Conservation (phyloP, 2,797 vertebrate species). For the Sebastes wilsoni region DNA sequence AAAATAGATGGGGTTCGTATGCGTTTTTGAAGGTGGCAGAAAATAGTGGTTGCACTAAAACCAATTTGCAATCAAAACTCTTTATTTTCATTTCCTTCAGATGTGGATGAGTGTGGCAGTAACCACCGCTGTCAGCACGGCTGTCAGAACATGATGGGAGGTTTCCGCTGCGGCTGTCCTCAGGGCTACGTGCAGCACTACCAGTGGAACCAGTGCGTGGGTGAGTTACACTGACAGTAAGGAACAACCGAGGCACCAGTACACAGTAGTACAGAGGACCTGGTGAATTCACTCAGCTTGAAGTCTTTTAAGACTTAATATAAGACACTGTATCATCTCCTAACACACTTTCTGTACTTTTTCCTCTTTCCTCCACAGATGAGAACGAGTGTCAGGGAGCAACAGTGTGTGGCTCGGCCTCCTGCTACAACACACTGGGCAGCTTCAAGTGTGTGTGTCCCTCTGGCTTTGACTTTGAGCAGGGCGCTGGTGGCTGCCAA, state of each 20-base stretch:
- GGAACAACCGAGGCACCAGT: not conserved
- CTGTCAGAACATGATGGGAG: constrained; percentile 97
- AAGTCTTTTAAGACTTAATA: no score
- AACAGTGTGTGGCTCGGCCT: constrained; percentile 92
- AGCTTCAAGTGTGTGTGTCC: constrained; percentile 99
- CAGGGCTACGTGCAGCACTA: constrained; percentile 98
- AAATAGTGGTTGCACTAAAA: not conserved
- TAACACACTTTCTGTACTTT: not conserved
- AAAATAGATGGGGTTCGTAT: not conserved
- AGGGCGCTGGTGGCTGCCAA: constrained; percentile 88
- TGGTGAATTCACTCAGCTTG: not conserved
- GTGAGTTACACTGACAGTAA: constrained; percentile 80
- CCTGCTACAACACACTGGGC: constrained; percentile 98
- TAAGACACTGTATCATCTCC: not conserved
- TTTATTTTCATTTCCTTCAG: constrained; percentile 67
- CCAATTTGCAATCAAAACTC: not conserved
- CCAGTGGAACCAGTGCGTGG: constrained; percentile 99
- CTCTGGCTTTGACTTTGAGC: constrained; percentile 93
- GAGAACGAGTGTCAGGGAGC: constrained; percentile 92
- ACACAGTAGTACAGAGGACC: not conserved
- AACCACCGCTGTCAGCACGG: constrained; percentile 98
- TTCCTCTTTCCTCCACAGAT: constrained; percentile 80
- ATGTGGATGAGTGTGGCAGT: constrained; percentile 94
- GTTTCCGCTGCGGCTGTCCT: constrained; percentile 95
- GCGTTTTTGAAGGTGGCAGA: not conserved